These are phyloP conservation scores for Peromyscus eremicus DNA, from an alignment of 2,797 vertebrate genomes.

Conservation along the genomic window DNA sequence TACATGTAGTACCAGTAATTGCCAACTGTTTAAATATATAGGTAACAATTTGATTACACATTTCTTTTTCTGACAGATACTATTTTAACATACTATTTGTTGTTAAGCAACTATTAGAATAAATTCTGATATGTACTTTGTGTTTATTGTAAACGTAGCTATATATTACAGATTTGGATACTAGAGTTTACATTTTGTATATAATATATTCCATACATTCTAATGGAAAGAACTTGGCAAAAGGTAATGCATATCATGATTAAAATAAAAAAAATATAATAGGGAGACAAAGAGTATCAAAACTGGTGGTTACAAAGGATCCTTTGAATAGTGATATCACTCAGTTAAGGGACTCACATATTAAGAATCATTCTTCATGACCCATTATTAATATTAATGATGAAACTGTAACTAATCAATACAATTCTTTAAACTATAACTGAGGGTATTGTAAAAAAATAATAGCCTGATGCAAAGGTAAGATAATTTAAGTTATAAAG, in stretches of 20 bases:
- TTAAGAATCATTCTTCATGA: background rate
- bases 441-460: background rate
- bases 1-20: background rate
- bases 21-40: background rate
- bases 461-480: background rate
- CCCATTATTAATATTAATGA: background rate
- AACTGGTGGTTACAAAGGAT: background rate
- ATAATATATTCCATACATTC: background rate
- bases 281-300: background rate
- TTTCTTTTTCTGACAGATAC: background rate
- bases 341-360: background rate
- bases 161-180: background rate
- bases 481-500: background rate
- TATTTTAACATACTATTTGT: background rate
- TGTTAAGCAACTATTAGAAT: background rate
- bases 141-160: background rate
- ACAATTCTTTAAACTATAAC: background rate
- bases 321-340: background rate
- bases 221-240: background rate
- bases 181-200: constrained; percentile 18
- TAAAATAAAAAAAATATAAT: background rate
- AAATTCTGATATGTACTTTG: background rate
- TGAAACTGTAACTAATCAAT: background rate
- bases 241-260: background rate
- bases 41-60: background rate